A percentile compares a stretch with the other conserved stretches of the same genome.
phyloP scores from a whole-genome alignment of 2,888 invertebrate species.

The Megaustenia siamemsis region DNA sequence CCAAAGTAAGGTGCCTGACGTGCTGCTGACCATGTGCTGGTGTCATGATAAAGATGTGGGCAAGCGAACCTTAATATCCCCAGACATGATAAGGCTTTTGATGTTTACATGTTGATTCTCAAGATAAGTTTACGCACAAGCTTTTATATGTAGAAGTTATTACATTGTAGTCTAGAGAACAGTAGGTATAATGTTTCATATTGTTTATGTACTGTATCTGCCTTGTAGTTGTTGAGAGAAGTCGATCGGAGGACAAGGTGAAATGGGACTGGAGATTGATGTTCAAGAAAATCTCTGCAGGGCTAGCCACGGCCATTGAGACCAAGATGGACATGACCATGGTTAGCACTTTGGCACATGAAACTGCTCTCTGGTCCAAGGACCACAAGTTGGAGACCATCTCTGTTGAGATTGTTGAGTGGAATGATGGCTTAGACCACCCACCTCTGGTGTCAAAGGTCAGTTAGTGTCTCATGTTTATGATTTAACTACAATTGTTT shows the following conservation, averaged over 20 bases:
- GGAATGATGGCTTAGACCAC: slow-evolving; percentile 74
- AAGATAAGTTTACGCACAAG: too few relatives aligned
- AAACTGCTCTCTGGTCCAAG: slow-evolving; percentile 64
- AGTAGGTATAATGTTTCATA: too few relatives aligned
- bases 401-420: slow-evolving; percentile 62
- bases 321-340: slow-evolving; percentile 64
- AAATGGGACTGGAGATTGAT: slow-evolving; percentile 76
- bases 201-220: too few relatives aligned
- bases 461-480: neutral
- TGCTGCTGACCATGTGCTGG: too few relatives aligned
- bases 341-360: slow-evolving; percentile 61
- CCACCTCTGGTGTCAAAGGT: slow-evolving; percentile 73
- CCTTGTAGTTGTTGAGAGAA: slow-evolving; percentile 72
- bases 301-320: slow-evolving; percentile 71
- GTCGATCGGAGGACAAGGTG: slow-evolving; percentile 70
- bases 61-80: too few relatives aligned
- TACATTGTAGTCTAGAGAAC: too few relatives aligned
- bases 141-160: too few relatives aligned
- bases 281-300: slow-evolving; percentile 73
- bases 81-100: too few relatives aligned
- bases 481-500: too few relatives aligned
- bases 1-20: too few relatives aligned
- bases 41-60: too few relatives aligned
- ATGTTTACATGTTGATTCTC: too few relatives aligned
- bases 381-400: slow-evolving; percentile 62